A percentile compares a stretch with the other conserved stretches of the same genome.
Conservation (phyloP, 1,140 invertebrate genomes). For the Meteorus sp. region DNA sequence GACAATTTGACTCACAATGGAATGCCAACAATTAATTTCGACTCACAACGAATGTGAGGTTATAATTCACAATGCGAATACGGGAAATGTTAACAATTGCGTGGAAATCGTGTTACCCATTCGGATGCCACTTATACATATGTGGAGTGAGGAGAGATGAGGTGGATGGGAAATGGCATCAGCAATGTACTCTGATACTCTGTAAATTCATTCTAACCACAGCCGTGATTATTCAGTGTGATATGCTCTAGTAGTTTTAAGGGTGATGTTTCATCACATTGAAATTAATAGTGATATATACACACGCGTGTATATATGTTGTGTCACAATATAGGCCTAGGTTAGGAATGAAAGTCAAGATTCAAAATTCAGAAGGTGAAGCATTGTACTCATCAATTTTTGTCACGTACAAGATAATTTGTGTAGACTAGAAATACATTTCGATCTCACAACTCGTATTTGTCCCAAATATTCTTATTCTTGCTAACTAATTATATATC, state of each 20-base stretch:
- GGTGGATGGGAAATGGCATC: too few relatives aligned
- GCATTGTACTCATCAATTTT: background rate
- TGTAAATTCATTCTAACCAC: slow-evolving; percentile 8
- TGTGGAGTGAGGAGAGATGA: too few relatives aligned
- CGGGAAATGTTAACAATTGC: slow-evolving; percentile 1
- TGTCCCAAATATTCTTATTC: too few relatives aligned
- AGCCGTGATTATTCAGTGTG: slow-evolving; percentile 17
- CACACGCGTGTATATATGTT: too few relatives aligned
- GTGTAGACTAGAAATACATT: too few relatives aligned
- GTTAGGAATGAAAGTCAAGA: slow-evolving; percentile 4
- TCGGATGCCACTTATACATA: too few relatives aligned
- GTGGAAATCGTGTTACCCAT: slow-evolving; percentile 8
- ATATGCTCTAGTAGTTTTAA: slow-evolving; percentile 10
- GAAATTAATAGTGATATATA: background rate
- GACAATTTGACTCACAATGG: too few relatives aligned
- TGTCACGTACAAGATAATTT: too few relatives aligned
- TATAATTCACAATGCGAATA: background rate
- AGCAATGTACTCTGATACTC: background rate
- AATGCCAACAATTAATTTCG: too few relatives aligned
- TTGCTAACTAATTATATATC: background rate
- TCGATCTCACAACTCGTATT: too few relatives aligned
- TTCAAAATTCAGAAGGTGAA: background rate
- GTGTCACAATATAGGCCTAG: too few relatives aligned
- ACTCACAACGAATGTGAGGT: background rate
- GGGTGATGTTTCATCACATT: slow-evolving; percentile 11